Evolutionary conservation across 2,113 vertebrate genomes (phyloP).

Genomic region (Bos indicus): DNA sequence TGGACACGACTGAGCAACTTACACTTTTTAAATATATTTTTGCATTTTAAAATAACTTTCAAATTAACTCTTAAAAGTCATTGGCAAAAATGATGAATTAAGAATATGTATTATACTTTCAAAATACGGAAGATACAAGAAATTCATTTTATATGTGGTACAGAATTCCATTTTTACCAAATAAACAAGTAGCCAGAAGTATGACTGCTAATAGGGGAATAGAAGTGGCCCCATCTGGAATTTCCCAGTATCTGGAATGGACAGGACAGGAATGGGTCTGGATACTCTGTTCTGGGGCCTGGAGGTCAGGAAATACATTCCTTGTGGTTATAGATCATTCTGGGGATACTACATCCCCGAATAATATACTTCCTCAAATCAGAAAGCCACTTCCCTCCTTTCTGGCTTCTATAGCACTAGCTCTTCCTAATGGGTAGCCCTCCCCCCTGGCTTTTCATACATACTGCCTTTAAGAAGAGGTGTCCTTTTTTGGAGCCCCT

Average conservation of each 20-base stretch:
- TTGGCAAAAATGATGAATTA: constrained; percentile 35
- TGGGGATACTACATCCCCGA: neutral
- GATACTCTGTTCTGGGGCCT: neutral
- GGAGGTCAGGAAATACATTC: neutral
- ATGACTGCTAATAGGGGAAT: constrained; percentile 21
- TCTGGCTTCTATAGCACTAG: neutral
- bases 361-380: constrained; percentile 7
- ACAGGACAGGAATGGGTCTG: neutral
- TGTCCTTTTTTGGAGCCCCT: neutral
- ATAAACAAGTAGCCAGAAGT: constrained; percentile 47
- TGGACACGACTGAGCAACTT: neutral
- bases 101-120: constrained; percentile 41
- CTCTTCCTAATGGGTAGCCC: neutral
- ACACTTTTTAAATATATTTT: neutral
- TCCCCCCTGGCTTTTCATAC: neutral
- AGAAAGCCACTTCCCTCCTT: neutral
- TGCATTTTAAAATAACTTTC: constrained; percentile 40
- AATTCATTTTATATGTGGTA: constrained; percentile 41
- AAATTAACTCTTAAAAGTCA: constrained; percentile 38
- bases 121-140: constrained; percentile 51
- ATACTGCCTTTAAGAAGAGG: constrained; percentile 5
- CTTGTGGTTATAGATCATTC: neutral
- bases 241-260: constrained; percentile 14
- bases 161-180: constrained; percentile 50
- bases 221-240: constrained; percentile 27